These are phyloP conservation scores for Aricia artaxerxes DNA, from an alignment of 2,888 invertebrate species.

Conservation along the genomic window DNA sequence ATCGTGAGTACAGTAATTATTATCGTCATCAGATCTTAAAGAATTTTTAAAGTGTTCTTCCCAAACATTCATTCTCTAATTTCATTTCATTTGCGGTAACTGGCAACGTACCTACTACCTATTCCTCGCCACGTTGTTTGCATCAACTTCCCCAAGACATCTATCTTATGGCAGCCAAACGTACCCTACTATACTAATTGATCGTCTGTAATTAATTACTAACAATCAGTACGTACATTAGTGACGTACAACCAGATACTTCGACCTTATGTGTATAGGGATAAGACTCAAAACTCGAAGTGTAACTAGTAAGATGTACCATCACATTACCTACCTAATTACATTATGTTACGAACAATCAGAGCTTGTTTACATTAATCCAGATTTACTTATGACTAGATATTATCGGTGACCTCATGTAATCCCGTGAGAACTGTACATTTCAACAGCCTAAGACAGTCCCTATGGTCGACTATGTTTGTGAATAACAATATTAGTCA, in stretches of 20 bases:
- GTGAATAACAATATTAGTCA: too few relatives aligned
- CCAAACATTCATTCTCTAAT: too few relatives aligned
- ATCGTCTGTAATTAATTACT: slow-evolving; percentile 7
- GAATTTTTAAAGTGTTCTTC: too few relatives aligned
- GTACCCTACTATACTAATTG: not conserved
- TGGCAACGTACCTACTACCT: too few relatives aligned
- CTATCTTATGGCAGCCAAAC: not conserved
- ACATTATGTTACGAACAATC: not conserved
- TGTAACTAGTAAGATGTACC: not conserved
- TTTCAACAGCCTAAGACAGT: too few relatives aligned
- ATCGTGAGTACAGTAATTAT: too few relatives aligned
- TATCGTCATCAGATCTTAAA: too few relatives aligned
- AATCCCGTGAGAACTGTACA: too few relatives aligned
- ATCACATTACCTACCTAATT: not conserved
- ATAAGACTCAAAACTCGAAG: not conserved
- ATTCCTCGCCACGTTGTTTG: not conserved
- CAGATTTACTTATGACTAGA: not conserved
- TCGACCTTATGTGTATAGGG: not conserved
- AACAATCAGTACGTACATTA: slow-evolving; percentile 9
- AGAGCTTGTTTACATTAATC: not conserved
- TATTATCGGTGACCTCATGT: not conserved
- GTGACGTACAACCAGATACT: not conserved
- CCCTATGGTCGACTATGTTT: too few relatives aligned
- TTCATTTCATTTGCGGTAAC: too few relatives aligned
- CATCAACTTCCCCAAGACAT: not conserved